Conservation (phyloP, 2,888 invertebrate species). For the Aspidiotus rigidus region DNA sequence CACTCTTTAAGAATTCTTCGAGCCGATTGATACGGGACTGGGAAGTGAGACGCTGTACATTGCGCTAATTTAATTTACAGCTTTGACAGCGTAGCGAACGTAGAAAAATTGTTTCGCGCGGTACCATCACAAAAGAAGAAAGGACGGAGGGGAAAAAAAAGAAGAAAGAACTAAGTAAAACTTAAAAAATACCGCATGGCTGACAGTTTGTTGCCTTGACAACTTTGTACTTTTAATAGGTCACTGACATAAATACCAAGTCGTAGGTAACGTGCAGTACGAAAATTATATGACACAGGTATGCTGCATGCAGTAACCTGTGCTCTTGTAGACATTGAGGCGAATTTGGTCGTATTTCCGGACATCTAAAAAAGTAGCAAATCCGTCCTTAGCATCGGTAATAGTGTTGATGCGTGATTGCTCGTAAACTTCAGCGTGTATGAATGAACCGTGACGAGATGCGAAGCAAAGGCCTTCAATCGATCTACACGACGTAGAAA, state of each 20-base stretch:
- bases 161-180: background rate
- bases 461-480: too few species aligned
- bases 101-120: background rate
- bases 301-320: too few species aligned
- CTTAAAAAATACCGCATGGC: background rate
- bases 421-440: too few species aligned
- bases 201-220: conserved; percentile 16
- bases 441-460: too few species aligned
- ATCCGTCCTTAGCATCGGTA: background rate
- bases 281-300: background rate
- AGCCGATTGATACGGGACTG: too few species aligned
- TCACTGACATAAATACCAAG: conserved; percentile 17
- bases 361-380: background rate
- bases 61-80: too few species aligned
- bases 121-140: background rate
- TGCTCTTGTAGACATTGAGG: too few species aligned
- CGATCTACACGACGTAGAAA: too few species aligned
- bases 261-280: conserved; percentile 2
- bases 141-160: background rate
- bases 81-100: background rate
- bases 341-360: background rate
- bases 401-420: too few species aligned
- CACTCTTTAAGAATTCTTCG: background rate
- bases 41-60: too few species aligned
- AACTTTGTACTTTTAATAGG: conserved; percentile 17